phyloP scores from a whole-genome alignment of 2,797 vertebrate genomes.

The Eulemur coronatus region DNA sequence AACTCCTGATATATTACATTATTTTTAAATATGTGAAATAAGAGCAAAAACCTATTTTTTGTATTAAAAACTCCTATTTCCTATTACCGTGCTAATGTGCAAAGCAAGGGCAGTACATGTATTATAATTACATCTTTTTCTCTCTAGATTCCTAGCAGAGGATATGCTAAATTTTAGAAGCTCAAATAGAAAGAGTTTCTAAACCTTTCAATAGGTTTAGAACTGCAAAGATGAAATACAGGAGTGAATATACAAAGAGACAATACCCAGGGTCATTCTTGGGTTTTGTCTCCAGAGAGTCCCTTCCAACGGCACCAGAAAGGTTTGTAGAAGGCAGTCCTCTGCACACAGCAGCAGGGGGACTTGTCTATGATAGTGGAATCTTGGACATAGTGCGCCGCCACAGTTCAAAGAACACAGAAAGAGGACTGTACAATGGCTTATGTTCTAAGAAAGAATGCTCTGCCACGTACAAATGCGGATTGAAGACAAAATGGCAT shows the following conservation, averaged over 20 bases:
- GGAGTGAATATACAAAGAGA: slow-evolving; percentile 59
- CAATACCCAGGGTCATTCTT: slow-evolving; percentile 29
- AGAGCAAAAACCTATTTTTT: slow-evolving; percentile 56
- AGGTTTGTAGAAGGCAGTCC: slow-evolving; percentile 26
- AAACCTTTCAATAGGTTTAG: slow-evolving; percentile 62
- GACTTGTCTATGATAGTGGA: slow-evolving; percentile 4
- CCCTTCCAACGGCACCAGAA: slow-evolving; percentile 42
- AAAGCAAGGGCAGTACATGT: slow-evolving; percentile 55
- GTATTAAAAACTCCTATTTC: slow-evolving; percentile 47
- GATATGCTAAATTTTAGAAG: slow-evolving; percentile 68
- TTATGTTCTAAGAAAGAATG: slow-evolving; percentile 47
- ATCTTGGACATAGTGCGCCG: not conserved
- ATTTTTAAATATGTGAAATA: slow-evolving; percentile 73
- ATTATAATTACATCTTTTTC: slow-evolving; percentile 72
- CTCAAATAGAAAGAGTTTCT: slow-evolving; percentile 61
- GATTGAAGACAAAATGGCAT: slow-evolving; percentile 26
- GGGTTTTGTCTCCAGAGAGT: slow-evolving; percentile 56
- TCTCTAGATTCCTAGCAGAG: slow-evolving; percentile 54
- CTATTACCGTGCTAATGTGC: slow-evolving; percentile 56
- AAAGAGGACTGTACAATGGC: slow-evolving; percentile 9
- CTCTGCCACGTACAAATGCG: slow-evolving; percentile 18
- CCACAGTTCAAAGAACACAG: slow-evolving; percentile 53
- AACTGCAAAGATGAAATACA: slow-evolving; percentile 55
- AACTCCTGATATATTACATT: slow-evolving; percentile 69
- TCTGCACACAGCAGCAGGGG: slow-evolving; percentile 9